These are phyloP conservation scores for Pilophorus perplexus DNA, from an alignment of 2,888 invertebrate species.

Conservation along the genomic window DNA sequence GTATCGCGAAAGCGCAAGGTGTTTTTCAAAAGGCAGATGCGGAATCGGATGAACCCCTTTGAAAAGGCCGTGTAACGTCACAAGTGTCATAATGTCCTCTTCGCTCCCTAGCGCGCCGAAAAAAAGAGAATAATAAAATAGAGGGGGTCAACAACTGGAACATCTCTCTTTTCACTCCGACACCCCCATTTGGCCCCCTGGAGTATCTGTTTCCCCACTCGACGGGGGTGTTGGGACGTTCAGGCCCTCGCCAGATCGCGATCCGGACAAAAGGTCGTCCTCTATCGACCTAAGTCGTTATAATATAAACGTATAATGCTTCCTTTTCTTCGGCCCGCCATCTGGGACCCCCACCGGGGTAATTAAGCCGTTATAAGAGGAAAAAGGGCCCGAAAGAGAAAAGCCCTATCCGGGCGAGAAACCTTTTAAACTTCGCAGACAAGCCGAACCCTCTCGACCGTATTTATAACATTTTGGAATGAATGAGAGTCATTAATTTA, in stretches of 20 bases:
- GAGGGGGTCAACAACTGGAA: slow-evolving; percentile 15
- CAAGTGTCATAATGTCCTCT: slow-evolving; percentile 21
- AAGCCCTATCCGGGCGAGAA: too few species aligned
- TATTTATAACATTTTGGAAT: slow-evolving; percentile 32
- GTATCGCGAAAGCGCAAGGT: too few species aligned
- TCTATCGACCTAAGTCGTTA: neutral
- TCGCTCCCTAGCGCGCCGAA: too few species aligned
- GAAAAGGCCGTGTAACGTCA: neutral
- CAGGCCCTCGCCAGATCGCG: too few species aligned
- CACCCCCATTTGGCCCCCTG: too few species aligned
- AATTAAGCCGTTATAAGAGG: slow-evolving; percentile 8
- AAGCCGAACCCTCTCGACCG: neutral
- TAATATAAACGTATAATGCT: slow-evolving; percentile 6
- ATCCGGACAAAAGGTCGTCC: neutral
- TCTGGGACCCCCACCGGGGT: slow-evolving; percentile 8
- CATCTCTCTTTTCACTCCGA: slow-evolving; percentile 12
- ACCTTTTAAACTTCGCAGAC: slow-evolving; percentile 3
- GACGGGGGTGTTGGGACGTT: too few species aligned
- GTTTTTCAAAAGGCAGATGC: slow-evolving; percentile 8
- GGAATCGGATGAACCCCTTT: neutral
- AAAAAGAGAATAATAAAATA: neutral
- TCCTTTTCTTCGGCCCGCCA: neutral
- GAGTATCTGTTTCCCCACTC: too few species aligned
- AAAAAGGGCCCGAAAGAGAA: neutral
- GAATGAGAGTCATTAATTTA: slow-evolving; percentile 33